These are phyloP conservation scores for Dendroctonus ponderosae DNA, from an alignment of 1,140 invertebrate species.

Conservation along the genomic window DNA sequence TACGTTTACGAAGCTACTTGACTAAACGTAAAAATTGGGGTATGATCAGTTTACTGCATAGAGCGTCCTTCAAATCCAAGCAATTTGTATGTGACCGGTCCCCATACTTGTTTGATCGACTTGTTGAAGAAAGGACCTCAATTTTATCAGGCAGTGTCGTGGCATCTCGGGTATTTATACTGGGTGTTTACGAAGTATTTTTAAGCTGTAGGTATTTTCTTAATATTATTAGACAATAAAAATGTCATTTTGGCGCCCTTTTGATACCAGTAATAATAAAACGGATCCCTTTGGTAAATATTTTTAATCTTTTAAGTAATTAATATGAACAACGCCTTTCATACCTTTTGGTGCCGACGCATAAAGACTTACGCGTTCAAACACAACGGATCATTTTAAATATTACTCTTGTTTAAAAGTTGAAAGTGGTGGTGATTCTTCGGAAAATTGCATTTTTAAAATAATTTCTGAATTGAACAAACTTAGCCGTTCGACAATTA, in stretches of 20 bases:
- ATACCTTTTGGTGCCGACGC: neutral
- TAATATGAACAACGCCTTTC: neutral
- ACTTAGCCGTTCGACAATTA: conserved; percentile 5
- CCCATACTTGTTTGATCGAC: no score
- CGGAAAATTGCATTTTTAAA: conserved; percentile 8
- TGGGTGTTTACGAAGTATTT: no score
- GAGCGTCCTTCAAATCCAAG: no score
- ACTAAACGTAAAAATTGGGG: no score
- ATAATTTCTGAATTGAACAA: conserved; percentile 10
- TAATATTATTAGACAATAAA: conserved; percentile 5
- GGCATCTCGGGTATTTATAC: no score
- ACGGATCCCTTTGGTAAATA: neutral
- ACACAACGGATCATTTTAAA: conserved; percentile 15
- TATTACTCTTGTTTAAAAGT: conserved; percentile 13
- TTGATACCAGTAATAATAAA: conserved; percentile 8
- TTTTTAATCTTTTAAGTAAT: neutral
- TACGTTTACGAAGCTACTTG: no score
- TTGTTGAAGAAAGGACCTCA: no score
- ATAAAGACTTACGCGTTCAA: conserved; percentile 17
- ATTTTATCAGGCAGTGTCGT: no score
- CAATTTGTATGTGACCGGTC: no score
- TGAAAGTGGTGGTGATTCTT: conserved; percentile 9
- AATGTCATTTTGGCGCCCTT: conserved; percentile 2
- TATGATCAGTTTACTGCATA: no score
- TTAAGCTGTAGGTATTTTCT: no score